Percentiles rank a stretch among this genome's conserved stretches.
Conservation (phyloP, 2,888 invertebrate species). For the Pristionchus maxplancki region DNA sequence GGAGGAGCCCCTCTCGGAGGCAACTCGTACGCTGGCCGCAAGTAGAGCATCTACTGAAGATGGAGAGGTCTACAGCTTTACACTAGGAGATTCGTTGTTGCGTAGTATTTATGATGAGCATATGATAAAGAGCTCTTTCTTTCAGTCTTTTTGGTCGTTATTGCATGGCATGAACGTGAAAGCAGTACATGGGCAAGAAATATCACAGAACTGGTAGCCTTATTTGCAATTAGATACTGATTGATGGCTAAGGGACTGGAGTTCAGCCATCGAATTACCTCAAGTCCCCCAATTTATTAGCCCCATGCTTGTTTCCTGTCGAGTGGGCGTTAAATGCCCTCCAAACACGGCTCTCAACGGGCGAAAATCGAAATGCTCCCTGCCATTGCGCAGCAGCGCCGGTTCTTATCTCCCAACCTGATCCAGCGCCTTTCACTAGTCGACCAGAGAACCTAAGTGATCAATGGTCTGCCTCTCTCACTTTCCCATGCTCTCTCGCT, state of each 20-base stretch:
- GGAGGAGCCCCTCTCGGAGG: slow-evolving; percentile 36
- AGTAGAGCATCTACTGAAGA: slow-evolving; percentile 21
- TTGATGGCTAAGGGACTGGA: too few relatives aligned
- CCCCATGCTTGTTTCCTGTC: neutral
- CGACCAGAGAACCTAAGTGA: slow-evolving; percentile 28
- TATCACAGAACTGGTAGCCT: neutral
- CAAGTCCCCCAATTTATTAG: neutral
- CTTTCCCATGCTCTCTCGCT: neutral
- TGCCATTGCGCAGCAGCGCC: neutral
- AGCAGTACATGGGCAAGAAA: neutral
- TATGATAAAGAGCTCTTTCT: neutral
- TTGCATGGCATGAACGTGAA: neutral
- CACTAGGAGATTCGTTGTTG: slow-evolving; percentile 28
- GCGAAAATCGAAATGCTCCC: slow-evolving; percentile 28
- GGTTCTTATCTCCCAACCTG: slow-evolving; percentile 25
- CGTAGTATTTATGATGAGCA: slow-evolving; percentile 16
- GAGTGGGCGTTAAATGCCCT: slow-evolving; percentile 13
- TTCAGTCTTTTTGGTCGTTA: neutral
- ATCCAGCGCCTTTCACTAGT: neutral
- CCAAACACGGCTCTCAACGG: neutral
- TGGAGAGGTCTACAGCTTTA: slow-evolving; percentile 29
- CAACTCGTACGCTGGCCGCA: slow-evolving; percentile 17
- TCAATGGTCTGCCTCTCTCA: slow-evolving; percentile 2
- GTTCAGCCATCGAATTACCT: too few relatives aligned
- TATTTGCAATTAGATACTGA: neutral